phyloP scores from a whole-genome alignment of 2,113 vertebrate species.

The Vireo altiloquus region DNA sequence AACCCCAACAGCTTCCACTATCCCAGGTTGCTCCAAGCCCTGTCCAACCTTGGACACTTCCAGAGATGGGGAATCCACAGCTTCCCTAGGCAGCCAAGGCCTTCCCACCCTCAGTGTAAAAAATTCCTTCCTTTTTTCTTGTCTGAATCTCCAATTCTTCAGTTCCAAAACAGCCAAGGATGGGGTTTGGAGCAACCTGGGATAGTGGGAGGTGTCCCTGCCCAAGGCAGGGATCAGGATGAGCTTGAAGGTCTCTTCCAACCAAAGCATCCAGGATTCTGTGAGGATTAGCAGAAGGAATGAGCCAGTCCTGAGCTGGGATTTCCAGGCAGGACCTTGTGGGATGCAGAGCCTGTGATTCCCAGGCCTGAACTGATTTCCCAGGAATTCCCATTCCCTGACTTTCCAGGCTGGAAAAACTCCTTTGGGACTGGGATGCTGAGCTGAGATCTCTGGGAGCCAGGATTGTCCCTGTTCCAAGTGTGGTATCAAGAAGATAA shows the following conservation, averaged over 20 bases:
- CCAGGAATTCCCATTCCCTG: no score
- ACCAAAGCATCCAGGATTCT: not conserved
- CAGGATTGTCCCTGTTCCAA: not conserved
- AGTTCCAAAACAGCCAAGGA: not conserved
- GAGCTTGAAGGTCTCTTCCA: not conserved
- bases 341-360: not conserved
- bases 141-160: not conserved
- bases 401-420: not conserved
- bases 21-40: not conserved
- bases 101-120: accelerated
- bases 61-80: not conserved
- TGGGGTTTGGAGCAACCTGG: not conserved
- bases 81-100: not conserved
- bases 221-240: not conserved
- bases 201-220: not conserved
- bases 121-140: not conserved
- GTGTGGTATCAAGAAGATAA: not conserved
- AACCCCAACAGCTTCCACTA: accelerated
- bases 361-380: not conserved
- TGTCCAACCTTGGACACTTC: accelerated
- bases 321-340: not conserved
- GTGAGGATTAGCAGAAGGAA: not conserved
- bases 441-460: not conserved
- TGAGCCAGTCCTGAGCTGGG: not conserved
- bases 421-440: constrained; percentile 10